Base-by-base conservation (phyloP, 53 echinoderm and acorn worm genomes). In the Crossaster papposus region DNA sequence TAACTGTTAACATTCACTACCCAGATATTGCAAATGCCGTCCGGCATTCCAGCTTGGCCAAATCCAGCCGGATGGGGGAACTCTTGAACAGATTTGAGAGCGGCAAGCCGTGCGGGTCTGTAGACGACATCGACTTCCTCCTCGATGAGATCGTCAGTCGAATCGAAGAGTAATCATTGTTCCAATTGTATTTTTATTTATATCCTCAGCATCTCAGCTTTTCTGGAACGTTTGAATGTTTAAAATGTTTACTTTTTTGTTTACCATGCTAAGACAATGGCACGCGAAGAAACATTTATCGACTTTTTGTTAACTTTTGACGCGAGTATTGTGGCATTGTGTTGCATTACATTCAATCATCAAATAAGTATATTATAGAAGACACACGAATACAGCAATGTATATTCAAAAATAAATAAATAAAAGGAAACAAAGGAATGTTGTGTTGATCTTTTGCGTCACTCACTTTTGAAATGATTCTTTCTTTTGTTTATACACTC, bases 41-140 rank as follows among this genome's bases (percentile, higher is more conserved):
- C 20, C 84, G 84, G 51, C 84, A 84, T 52, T 53, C 54, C 72
- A 84, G 84, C 84, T 54, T 84, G 24, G 65, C 72, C 52, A 84
- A 72, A 20, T 84, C 84, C 24, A 73, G 32, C 44, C 71, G 53
- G 65, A 84, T 84, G 84, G 34, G 36, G 23, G 84, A 84, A 18
- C 52, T 84, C 15, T 32, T 84, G 73, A 33, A 84, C 29, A 26
- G 84, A 53, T 84, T 84, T 51, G 84, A 29, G 31, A 30, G 72
- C 5, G 50, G 72, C 5, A 30, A 51, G 53, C 72, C 72, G 9
- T 84, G 84, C 52, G 84, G 84, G 15, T 72, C 84, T 23, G 31
- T 73, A 8, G 71, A 72, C 18, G 84, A 84, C 36, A 84, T 84
- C 31, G 84, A 84, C 22, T 84, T 84, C 33, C 84, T 84, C 29